Percentiles rank a stretch among this genome's conserved stretches.
These are phyloP conservation scores for Galagoides demidoff DNA, from an alignment of 2,797 vertebrate genomes.

Conservation along the genomic window DNA sequence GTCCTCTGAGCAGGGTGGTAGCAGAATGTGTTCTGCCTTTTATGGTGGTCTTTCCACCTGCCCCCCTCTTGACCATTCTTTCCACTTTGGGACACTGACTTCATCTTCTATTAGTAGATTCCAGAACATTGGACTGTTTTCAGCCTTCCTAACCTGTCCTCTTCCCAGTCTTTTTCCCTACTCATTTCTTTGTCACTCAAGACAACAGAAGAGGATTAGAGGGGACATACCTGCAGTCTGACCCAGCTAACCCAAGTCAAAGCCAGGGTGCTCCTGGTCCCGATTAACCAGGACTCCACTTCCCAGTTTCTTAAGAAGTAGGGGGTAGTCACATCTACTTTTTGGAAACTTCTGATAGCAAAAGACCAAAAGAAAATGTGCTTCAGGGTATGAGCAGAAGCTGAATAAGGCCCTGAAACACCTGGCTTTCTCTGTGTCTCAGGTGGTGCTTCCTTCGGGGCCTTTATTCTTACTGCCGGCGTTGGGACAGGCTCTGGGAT, in stretches of 20 bases:
- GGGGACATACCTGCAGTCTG: neutral
- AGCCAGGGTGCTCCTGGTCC: neutral
- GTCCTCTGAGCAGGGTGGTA: neutral
- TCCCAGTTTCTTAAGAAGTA: neutral
- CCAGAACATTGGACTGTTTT: neutral
- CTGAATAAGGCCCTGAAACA: neutral
- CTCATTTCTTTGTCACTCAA: neutral
- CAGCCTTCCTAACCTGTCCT: neutral
- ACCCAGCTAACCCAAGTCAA: neutral
- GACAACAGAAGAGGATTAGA: neutral
- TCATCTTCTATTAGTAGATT: neutral
- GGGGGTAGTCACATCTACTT: neutral
- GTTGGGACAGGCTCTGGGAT: neutral
- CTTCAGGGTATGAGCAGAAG: neutral
- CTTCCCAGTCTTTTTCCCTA: neutral
- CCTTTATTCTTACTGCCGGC: neutral
- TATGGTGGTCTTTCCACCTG: neutral
- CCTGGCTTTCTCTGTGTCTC: neutral
- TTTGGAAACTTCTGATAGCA: neutral
- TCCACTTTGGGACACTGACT: neutral
- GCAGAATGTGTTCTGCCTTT: neutral
- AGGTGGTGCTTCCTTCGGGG: neutral
- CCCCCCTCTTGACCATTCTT: neutral
- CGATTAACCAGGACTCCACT: neutral
- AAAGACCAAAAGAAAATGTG: neutral